Evolutionary conservation across 2,113 vertebrate species (phyloP).

Genomic region (Pseudorhombus dupliciocellatus): DNA sequence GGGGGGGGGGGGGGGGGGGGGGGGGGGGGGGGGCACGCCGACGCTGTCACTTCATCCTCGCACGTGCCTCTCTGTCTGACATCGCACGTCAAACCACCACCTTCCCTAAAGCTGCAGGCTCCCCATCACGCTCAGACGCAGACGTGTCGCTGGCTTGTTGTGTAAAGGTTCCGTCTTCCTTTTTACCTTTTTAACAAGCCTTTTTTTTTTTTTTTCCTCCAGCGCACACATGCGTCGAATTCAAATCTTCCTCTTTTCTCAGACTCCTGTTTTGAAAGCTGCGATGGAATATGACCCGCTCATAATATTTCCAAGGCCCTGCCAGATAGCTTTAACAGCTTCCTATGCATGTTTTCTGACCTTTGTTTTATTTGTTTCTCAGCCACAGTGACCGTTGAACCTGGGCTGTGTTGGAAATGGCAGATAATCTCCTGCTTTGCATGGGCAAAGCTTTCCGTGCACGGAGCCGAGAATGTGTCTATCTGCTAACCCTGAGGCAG

Average conservation of each 20-base stretch:
- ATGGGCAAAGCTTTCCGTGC: conserved; percentile 57
- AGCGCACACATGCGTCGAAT: conserved; percentile 11
- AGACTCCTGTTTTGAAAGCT: conserved; percentile 7
- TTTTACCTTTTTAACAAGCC: background rate
- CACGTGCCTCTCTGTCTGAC: conserved; percentile 27
- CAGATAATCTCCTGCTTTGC: conserved; percentile 78
- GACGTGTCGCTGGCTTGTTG: conserved; percentile 32
- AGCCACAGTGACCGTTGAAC: conserved; percentile 67
- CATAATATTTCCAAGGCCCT: conserved; percentile 48
- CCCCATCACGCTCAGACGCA: conserved; percentile 35
- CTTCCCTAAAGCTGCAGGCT: conserved; percentile 49
- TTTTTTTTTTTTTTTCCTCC: background rate
- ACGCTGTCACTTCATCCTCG: conserved; percentile 34
- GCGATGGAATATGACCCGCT: conserved; percentile 55
- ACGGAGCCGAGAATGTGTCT: conserved; percentile 51
- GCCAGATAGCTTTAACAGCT: conserved; percentile 54
- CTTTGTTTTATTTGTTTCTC: conserved; percentile 78
- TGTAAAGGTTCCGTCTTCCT: conserved; percentile 19
- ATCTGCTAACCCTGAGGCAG: conserved; percentile 70
- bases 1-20: too few species aligned
- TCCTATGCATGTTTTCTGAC: conserved; percentile 66
- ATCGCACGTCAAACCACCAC: conserved; percentile 53
- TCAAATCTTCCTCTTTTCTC: conserved; percentile 24
- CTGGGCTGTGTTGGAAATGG: conserved; percentile 59
- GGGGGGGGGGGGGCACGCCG: conserved; percentile 22